Evolutionary conservation across 2,113 vertebrate species (phyloP), one percentile per base, ranked within the genome.

Genomic region (Chrysemys picta): DNA sequence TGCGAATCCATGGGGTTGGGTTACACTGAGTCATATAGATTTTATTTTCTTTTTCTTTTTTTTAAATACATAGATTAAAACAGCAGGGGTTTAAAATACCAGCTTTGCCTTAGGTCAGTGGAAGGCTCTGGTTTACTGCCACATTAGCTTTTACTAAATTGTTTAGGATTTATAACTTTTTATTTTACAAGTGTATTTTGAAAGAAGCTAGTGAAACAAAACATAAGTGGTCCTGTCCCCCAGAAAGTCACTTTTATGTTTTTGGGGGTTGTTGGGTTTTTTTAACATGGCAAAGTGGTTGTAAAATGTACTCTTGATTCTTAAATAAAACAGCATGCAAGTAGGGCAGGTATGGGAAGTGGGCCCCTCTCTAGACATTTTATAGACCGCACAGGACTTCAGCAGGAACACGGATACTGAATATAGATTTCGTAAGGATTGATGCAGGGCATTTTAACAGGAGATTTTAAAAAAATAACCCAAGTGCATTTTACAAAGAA

Each of bases 311-410:
- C 94, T 97, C 96, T 92, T 94, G 96, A 93, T 98, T 97, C 95
- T 97, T 98, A 97, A 96, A 97, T 98, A 98, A 98, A 98, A 97
- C 97, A 97, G 94, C 91, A 93, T 89, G 96, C 94, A 96, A 91
- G 93, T 96, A 89, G 89, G 90, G 82, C 95, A 97, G 91, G 95
- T 98, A 95, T 78, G 49, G 97, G 95, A 96, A 97, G 94, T 69
- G 89, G 93, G 97, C 95, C 94, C 87, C 97, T 97, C 95, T 95
- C 95, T 97, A 45, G 5, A 92, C 93, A 88, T 97, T 98, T 98
- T 97, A 97, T 95, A 96, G 97, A 96, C 97, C 96, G 95, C 96
- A 96, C 97, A 96, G 93, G 97, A 96, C 98, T 97, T 94, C 95
- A 72, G 94, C 84, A 92, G 80, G 85, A 96, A 96, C 76, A 86